A percentile compares a stretch with the other conserved stretches of the same genome.
Conservation (phyloP, 2,113 vertebrate genomes). For the Daboia siamensis region DNA sequence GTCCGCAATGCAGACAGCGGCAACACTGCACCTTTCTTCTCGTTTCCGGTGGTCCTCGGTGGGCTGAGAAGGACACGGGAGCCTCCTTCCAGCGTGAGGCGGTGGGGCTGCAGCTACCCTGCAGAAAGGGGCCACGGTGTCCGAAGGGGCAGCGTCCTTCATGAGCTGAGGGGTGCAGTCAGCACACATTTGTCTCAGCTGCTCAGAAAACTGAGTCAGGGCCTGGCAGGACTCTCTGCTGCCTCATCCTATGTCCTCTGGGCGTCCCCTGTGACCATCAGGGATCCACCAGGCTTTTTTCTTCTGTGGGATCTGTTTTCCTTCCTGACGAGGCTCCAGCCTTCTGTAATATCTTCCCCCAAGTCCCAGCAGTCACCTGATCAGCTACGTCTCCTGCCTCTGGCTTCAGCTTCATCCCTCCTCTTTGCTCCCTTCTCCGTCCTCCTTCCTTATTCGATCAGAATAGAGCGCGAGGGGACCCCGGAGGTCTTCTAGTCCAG, state of each 20-base stretch:
- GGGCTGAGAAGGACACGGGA: not conserved
- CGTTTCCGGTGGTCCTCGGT: not conserved
- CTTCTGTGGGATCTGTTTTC: not conserved
- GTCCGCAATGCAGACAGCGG: not conserved
- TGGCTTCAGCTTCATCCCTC: not conserved
- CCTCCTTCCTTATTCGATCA: not conserved
- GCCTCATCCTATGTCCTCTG: not conserved
- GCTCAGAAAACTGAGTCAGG: not conserved
- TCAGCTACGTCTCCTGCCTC: not conserved
- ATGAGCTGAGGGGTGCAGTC: not conserved
- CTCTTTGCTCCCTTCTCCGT: not conserved
- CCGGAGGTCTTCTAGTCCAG: not conserved
- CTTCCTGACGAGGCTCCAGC: not conserved
- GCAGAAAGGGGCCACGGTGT: not conserved
- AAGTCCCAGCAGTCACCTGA: not conserved
- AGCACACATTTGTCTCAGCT: not conserved
- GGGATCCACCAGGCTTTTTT: not conserved
- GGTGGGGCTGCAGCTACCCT: not conserved
- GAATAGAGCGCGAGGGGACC: not conserved
- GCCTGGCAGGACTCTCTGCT: not conserved
- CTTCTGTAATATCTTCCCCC: not conserved
- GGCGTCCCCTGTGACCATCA: not conserved
- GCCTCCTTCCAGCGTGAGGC: not conserved
- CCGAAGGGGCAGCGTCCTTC: not conserved
- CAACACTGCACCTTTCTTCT: not conserved